Base-by-base conservation (phyloP, 1,140 invertebrate species). In the Choristoneura fumiferana region DNA sequence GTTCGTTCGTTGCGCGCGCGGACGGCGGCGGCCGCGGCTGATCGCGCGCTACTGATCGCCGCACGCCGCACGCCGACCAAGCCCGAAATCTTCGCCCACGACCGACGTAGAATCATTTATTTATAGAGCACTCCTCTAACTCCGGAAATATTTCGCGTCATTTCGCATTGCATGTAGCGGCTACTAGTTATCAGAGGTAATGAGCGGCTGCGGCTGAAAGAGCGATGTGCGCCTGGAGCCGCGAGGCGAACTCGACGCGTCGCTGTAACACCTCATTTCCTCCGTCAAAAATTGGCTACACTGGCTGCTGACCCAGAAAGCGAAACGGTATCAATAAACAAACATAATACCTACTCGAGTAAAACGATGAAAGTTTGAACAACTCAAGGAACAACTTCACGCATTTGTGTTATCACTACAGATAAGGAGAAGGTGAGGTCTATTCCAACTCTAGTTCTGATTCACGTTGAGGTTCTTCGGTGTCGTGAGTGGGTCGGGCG, bases 111-210 rank as follows among this genome's bases (percentile, higher is more conserved):
- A 83, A 81, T 86, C 77, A 78, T 78, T 78, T 88, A 88, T 88
- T 87, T 81, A 85, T 88, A 88, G 85, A 87, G 78, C 79, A 81
- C 81, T 83, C 71, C 79, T 79, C 78, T 79, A 81, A 88, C 85
- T 86, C 85, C 84, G 85, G 85, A 88, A 88, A 88, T 88, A 88
- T 88, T 88, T 88, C 78, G 85, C 85, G 81, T 85, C 83, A 85
- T 84, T 88, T 86, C 76, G 85, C 84, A 84, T 81, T 73, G 71
- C 81, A 80, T 74, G 75, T 76, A 62, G 69, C 72, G 59, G 62
- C 60, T 34, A 62, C 71, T 75, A 70, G 70, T 84, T 81, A 78
- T 76, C 81, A 73, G 69, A 78, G 79, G 75, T 76, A 82, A 83
- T 71, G 71, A 57, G 65, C 54, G 45, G 14, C 43, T 29, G 2